Base-by-base conservation (phyloP, 1,140 invertebrate genomes). In the Dufourea novaeangliae region DNA sequence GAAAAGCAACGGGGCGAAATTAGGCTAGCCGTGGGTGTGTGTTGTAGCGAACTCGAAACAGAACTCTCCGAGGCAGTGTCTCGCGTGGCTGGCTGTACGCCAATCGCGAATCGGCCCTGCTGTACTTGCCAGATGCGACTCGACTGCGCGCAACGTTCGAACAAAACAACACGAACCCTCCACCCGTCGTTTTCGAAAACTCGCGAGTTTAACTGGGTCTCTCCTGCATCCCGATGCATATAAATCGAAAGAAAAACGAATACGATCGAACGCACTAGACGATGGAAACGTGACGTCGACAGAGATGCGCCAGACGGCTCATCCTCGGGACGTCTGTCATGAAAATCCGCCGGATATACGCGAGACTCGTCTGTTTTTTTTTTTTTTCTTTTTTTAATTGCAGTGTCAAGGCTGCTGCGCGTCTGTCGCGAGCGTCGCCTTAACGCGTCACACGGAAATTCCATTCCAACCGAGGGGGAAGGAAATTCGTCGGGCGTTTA, bases 111-210 rank as follows among this genome's bases (percentile, higher is more conserved):
- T n/a, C 17, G 46, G 46, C 46, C n/a, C 46, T n/a, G 46, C 46
- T 50, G n/a, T n/a, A 50, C 20, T 50, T 50, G 46, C 46, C 46
- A 50, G 46, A 17, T 50, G 46, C 46, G 46, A 50, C 46, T 50
- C 46, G 46, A 50, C 20, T 5, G 46, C 20, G 46, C 46, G 7
- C 46, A n/a, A n/a, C 46, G 46, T 50, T 50, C n/a, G 7, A n/a
- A 50, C 46, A 50, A 50, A 50, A 50, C 46, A 50, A 50, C 46
- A n/a, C 34, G 46, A n/a, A n/a, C n/a, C n/a, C n/a, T n/a, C n/a
- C n/a, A n/a, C n/a, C n/a, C n/a, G 46, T 50, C 46, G 46, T 50
- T 50, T 50, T 50, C 46, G 46, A 50, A 50, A 50, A 50, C 46
- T 50, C 46, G 46, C 46, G 20, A 22, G 46, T 37, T 37, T 37